A percentile compares a stretch with the other conserved stretches of the same genome.
Evolutionary conservation across 2,888 invertebrate genomes (phyloP).

Genomic region (Cremastobaeus sp.): DNA sequence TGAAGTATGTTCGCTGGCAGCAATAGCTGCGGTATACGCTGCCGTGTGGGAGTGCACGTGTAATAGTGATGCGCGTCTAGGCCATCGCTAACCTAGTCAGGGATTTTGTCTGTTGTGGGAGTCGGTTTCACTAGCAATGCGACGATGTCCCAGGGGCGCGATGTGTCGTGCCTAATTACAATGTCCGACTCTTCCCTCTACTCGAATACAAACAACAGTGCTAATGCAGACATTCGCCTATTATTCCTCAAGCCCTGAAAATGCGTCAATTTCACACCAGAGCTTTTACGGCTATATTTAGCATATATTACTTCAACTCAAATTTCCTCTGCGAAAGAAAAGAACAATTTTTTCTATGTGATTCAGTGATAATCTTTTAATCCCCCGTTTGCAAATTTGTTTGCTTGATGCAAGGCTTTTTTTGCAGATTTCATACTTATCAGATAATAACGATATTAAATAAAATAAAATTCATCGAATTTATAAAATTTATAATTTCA

Average conservation of each 20-base stretch:
- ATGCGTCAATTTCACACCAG: slow-evolving; percentile 32
- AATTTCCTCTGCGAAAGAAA: no score
- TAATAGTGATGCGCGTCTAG: slow-evolving; percentile 53
- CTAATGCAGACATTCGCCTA: slow-evolving; percentile 68
- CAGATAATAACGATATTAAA: no score
- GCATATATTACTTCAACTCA: no score
- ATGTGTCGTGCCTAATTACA: slow-evolving; percentile 78
- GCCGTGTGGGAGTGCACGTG: slow-evolving; percentile 20
- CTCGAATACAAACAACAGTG: slow-evolving; percentile 74
- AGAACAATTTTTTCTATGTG: no score
- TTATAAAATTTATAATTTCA: no score
- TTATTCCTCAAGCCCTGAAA: slow-evolving; percentile 54
- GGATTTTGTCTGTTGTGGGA: slow-evolving; percentile 54
- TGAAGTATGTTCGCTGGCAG: slow-evolving; percentile 72
- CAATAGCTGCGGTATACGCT: slow-evolving; percentile 59
- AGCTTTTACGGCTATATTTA: no score
- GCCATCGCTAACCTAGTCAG: slow-evolving; percentile 59
- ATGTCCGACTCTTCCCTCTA: slow-evolving; percentile 74
- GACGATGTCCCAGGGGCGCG: slow-evolving; percentile 73
- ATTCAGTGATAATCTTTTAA: no score
- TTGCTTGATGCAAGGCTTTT: no score
- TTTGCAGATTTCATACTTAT: no score
- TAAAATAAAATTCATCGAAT: no score
- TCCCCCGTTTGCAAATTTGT: no score
- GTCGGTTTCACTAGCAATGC: slow-evolving; percentile 55